Evolutionary conservation across 1,140 invertebrate genomes (phyloP), one percentile per base, ranked within the genome.

Genomic region (Hypsibius dujardini): DNA sequence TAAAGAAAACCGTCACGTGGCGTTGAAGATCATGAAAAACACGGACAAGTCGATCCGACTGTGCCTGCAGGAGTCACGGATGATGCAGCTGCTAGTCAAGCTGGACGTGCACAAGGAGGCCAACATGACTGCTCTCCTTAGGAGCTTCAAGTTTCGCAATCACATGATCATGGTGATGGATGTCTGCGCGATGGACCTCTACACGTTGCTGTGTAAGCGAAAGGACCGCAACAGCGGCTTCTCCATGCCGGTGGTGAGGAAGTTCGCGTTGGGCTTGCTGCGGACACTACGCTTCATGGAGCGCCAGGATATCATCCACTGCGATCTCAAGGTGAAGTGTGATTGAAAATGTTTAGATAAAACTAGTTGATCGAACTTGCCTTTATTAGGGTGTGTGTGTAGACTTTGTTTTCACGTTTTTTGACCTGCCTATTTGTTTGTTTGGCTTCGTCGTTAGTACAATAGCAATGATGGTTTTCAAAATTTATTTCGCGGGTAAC

Each of bases 141-240:
- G 80, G 72, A 79, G 79, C 72, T 81, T 81, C 74, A 78, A 77
- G 74, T 81, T 80, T 74, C 73, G 80, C 47, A 80, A 79, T 73
- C 80, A 81, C 74, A 73, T 80, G 1, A 81, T 79, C 76, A 80
- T 81, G 59, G 79, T 79, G 1, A 81, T 81, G 74, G 80, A 81
- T 75, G 74, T 81, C 59, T 77, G 80, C 75, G 79, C 79, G 56
- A 79, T 79, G 76, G 80, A 80, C 73, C 73, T 81, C 47, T 81
- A 80, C 75, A 79, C 80, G 70, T 73, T 80, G 70, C 79, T 81
- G 3, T n/a, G n/a, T n/a, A n/a, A n/a, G n/a, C 80, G 80, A 76
- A 79, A 79, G 74, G 80, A 80, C 74, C 79, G 79, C 73, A 80
- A 80, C 75, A 77, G 80, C 70, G 80, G 80, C 40, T 80, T 81